Evolutionary conservation across 1,140 invertebrate genomes (phyloP), one percentile per base, ranked within the genome.

Genomic region (Meteorus sp.): DNA sequence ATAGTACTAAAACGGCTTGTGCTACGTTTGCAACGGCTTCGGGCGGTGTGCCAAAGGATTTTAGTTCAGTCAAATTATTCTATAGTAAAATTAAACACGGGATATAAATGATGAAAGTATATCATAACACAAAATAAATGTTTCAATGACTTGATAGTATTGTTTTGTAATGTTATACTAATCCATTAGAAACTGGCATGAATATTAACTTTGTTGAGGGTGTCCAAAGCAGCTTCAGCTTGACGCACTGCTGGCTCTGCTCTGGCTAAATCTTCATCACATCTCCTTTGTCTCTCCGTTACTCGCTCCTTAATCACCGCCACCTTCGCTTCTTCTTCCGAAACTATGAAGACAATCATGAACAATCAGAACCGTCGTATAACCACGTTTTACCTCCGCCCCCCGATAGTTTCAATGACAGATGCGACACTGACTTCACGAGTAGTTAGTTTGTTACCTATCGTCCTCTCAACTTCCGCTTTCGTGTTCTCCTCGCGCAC

Each of bases 41-140:
- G 1, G 90, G 89, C 8, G 90, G 90, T 3, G 87, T 85, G 2
- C 92, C 93, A 76, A 98, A 97, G 3, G 94, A 94, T 75, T 97
- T 97, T 67, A 98, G 78, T 76, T 98, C 95, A 1, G 95, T 97
- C 43, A 97, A 79, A 78, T 97, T 97, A 61, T 86, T 89, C 80
- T 83, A 54, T 52, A 31, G 31, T 25, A 41, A 62, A 62, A 56
- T 60, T 47, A 56, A 62, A 51, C 56, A 17, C 43, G 50, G 43
- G 6, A 51, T 41, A 13, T 48, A 41, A 15, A 29, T 13, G 37
- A 13, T 8, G n/a, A 19, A 19, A 22, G 22, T n/a, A n/a, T n/a
- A n/a, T n/a, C n/a, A n/a, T n/a, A n/a, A n/a, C n/a, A n/a, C n/a
- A n/a, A n/a, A n/a, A n/a, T n/a, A n/a, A 19, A 19, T 44, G 0